A percentile compares a stretch with the other conserved stretches of the same genome.
Conservation (phyloP, 2,113 vertebrate species). For the Cyanoramphus novaezelandiae region DNA sequence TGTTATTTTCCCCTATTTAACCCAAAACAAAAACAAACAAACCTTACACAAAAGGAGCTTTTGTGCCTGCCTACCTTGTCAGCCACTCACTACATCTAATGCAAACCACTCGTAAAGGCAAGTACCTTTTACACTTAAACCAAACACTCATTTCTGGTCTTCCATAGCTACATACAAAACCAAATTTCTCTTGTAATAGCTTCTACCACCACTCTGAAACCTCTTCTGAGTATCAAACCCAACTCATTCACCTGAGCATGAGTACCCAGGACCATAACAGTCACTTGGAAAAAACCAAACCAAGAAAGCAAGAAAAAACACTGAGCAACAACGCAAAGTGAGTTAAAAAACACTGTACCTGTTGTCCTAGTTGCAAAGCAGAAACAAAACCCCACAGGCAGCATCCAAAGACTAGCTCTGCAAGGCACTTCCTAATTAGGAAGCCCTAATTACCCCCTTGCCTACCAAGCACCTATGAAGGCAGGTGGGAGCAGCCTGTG, state of each 20-base stretch:
- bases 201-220: not conserved
- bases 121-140: not conserved
- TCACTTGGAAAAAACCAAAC: not conserved
- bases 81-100: not conserved
- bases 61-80: not conserved
- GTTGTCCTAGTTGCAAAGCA: rapidly evolving
- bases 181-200: not conserved
- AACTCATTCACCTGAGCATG: not conserved
- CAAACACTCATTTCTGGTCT: not conserved
- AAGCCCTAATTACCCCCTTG: not conserved
- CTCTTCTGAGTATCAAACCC: not conserved
- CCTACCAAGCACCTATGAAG: not conserved
- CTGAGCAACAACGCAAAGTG: rapidly evolving
- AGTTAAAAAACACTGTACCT: not conserved
- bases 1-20: not conserved
- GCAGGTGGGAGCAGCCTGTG: not conserved
- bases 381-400: rapidly evolving
- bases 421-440: rapidly evolving
- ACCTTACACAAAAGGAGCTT: not conserved
- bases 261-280: rapidly evolving
- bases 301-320: not conserved
- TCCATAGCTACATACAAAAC: not conserved
- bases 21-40: not conserved
- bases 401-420: not conserved
- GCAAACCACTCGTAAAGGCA: not conserved